These are phyloP conservation scores for crab-eating macaque (Macaca fascicularis) DNA, from an alignment of 2,113 vertebrate species.

Conservation along the genomic window T2T-MFA8v1.1 NC_088375.1:217413001-217413500, in stretches of 20 bases:
- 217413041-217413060: neutral
- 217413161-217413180: neutral
- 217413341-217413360: accelerated
- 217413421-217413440: accelerated
- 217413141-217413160: accelerated
- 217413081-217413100: no score
- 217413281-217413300: neutral
- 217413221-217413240: neutral
- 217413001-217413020: accelerated
- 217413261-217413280: neutral
- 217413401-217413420: neutral
- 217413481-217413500: neutral
- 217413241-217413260: neutral
- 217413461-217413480: neutral
- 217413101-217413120: accelerated
- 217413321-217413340: neutral
- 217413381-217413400: neutral
- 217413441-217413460: neutral
- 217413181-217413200: neutral
- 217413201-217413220: neutral
- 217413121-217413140: accelerated
- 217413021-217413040: neutral
- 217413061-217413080: accelerated
- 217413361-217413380: neutral
- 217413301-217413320: neutral